These are phyloP conservation scores for Sebastes jordani DNA, from an alignment of 2,797 vertebrate species.

Conservation along the genomic window DNA sequence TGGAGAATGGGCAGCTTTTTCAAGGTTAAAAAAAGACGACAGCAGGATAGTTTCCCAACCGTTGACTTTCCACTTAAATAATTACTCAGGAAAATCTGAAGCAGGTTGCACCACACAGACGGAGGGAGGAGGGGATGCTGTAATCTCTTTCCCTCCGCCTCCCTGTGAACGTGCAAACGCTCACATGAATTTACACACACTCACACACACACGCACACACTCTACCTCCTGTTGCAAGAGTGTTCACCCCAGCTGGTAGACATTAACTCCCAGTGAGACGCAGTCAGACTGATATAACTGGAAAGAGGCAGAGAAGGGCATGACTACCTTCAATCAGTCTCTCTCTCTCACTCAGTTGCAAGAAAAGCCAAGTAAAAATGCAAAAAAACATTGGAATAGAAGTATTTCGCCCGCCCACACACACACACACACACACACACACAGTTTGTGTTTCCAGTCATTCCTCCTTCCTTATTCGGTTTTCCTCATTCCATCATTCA, in stretches of 20 bases:
- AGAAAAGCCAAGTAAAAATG: too few species aligned
- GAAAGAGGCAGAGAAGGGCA: not conserved
- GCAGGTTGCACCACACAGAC: conserved; percentile 39
- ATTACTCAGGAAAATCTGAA: conserved; percentile 48
- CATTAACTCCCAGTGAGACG: conserved; percentile 23
- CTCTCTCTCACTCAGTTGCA: too few species aligned
- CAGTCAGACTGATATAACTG: not conserved
- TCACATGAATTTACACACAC: conserved; percentile 1
- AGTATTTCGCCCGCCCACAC: not conserved
- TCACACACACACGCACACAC: not conserved
- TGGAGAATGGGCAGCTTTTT: not conserved
- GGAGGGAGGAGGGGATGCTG: conserved; percentile 24
- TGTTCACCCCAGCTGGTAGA: conserved; percentile 23
- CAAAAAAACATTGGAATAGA: not conserved
- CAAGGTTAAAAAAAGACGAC: conserved; percentile 8
- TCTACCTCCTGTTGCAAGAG: conserved; percentile 15
- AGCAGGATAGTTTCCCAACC: conserved; percentile 45
- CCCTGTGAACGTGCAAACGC: not conserved
- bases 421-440: too few species aligned
- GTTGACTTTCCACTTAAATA: conserved; percentile 62
- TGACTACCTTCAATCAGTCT: too few species aligned
- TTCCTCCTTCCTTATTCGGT: not conserved
- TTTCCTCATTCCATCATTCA: conserved; percentile 29
- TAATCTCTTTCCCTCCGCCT: conserved; percentile 16
- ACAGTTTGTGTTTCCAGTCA: not conserved